These are phyloP conservation scores for Achatina immaculata DNA, from an alignment of 1,140 invertebrate species.

Conservation along the genomic window DNA sequence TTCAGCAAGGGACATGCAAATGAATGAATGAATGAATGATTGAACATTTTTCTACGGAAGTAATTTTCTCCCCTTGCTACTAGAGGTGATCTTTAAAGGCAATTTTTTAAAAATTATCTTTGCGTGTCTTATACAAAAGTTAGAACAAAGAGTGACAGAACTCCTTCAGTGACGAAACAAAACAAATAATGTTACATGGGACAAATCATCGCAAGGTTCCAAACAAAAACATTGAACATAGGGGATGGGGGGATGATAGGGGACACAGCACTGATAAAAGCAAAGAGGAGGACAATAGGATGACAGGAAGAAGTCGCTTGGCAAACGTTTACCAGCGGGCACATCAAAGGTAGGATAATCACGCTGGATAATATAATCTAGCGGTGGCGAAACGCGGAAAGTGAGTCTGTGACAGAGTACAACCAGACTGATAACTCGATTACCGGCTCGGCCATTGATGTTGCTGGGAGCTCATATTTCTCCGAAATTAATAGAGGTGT, in stretches of 20 bases:
- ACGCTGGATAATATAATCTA: slow-evolving; percentile 11
- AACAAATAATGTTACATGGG: too few relatives aligned
- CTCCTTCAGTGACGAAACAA: too few relatives aligned
- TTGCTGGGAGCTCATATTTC: neutral
- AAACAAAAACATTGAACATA: too few relatives aligned
- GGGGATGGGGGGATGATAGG: neutral
- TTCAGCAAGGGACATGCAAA: too few relatives aligned
- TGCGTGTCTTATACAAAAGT: too few relatives aligned
- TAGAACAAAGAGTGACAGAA: too few relatives aligned
- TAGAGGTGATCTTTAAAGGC: too few relatives aligned
- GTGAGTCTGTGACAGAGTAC: slow-evolving; percentile 2
- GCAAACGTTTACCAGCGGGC: slow-evolving; percentile 1
- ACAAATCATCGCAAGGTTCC: too few relatives aligned
- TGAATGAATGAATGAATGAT: too few relatives aligned
- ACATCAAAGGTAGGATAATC: slow-evolving; percentile 16
- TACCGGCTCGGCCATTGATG: neutral
- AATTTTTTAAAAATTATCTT: too few relatives aligned
- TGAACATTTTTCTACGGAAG: too few relatives aligned
- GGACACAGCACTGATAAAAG: neutral
- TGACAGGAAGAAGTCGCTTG: neutral
- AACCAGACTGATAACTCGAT: slow-evolving; percentile 10
- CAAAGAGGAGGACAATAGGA: neutral
- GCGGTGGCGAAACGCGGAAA: neutral
- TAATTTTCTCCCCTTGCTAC: too few relatives aligned
- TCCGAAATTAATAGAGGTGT: neutral